Evolutionary conservation across 2,113 vertebrate species (phyloP).

Genomic region (Oncorhynchus mykiss): DNA sequence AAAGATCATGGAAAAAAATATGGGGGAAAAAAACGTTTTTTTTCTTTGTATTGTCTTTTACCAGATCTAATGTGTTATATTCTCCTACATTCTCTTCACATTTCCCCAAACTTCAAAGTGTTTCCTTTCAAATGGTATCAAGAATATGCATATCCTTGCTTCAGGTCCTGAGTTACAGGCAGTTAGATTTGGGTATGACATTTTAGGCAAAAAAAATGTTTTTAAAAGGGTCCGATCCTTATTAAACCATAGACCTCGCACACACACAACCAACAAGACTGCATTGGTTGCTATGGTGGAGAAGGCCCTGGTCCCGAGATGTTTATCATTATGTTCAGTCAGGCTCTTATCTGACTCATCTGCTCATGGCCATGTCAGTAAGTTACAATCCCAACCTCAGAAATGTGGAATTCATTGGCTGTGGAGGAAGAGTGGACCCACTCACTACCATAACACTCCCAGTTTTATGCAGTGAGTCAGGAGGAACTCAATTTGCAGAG

Average conservation of each 20-base stretch:
- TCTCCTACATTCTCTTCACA: too few species aligned
- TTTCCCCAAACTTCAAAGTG: too few species aligned
- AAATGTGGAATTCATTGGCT: slow-evolving; percentile 10
- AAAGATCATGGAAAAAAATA: too few species aligned
- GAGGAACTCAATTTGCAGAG: neutral
- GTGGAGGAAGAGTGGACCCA: slow-evolving; percentile 22
- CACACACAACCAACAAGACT: neutral
- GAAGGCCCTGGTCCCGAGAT: neutral
- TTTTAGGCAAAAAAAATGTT: too few species aligned
- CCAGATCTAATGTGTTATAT: too few species aligned
- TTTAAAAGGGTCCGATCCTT: too few species aligned
- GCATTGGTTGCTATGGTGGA: slow-evolving; percentile 12
- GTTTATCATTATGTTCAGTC: slow-evolving; percentile 6
- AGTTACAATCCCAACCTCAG: slow-evolving; percentile 47
- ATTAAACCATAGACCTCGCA: neutral
- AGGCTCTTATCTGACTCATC: slow-evolving; percentile 37
- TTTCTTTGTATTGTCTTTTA: too few species aligned
- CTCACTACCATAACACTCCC: slow-evolving; percentile 25
- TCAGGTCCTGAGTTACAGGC: too few species aligned
- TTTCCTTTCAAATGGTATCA: too few species aligned
- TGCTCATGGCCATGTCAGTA: slow-evolving; percentile 38
- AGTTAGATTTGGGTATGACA: too few species aligned
- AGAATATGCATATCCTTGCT: too few species aligned
- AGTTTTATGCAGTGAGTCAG: neutral
- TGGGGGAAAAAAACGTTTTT: too few species aligned